A percentile compares a stretch with the other conserved stretches of the same genome.
These are phyloP conservation scores for Acanthoscelides obtectus DNA, from an alignment of 2,888 invertebrate species.

Conservation along the genomic window DNA sequence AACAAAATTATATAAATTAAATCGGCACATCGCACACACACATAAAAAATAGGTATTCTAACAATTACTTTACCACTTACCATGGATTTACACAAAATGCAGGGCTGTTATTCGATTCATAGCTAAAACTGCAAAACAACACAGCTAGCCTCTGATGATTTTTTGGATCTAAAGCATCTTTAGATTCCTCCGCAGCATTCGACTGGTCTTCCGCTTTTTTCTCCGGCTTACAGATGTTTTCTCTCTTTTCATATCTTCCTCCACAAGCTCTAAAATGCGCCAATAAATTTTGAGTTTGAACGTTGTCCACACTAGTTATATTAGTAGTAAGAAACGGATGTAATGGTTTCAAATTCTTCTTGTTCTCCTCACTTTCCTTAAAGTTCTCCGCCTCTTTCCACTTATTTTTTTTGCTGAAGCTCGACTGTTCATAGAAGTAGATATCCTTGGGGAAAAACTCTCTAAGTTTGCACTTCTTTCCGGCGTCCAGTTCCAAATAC, in stretches of 20 bases:
- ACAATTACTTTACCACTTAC: slow-evolving; percentile 44
- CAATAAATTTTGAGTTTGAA: slow-evolving; percentile 65
- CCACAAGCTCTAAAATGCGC: slow-evolving; percentile 87
- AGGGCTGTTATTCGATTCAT: slow-evolving; percentile 70
- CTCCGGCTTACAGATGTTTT: slow-evolving; percentile 23
- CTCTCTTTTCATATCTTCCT: slow-evolving; percentile 54
- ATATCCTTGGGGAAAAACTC: slow-evolving; percentile 68
- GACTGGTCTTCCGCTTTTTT: slow-evolving; percentile 28
- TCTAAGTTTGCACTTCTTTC: slow-evolving; percentile 69
- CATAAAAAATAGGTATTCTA: not conserved
- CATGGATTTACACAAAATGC: slow-evolving; percentile 88
- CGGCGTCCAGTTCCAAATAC: slow-evolving; percentile 80
- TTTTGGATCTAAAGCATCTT: slow-evolving; percentile 72
- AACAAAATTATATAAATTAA: not conserved
- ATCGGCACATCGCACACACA: not conserved
- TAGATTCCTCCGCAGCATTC: slow-evolving; percentile 22
- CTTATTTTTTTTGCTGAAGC: slow-evolving; percentile 25
- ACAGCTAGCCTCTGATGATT: slow-evolving; percentile 86
- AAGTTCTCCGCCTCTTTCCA: slow-evolving; percentile 26
- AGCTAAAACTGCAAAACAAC: slow-evolving; percentile 83
- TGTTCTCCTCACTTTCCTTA: slow-evolving; percentile 2
- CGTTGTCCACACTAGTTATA: slow-evolving; percentile 60
- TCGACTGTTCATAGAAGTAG: slow-evolving; percentile 64
- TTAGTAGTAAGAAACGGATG: slow-evolving; percentile 74
- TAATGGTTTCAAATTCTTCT: slow-evolving; percentile 46